These are phyloP conservation scores for Malaclemys terrapin DNA, from an alignment of 2,113 vertebrate genomes.

Conservation along the genomic window DNA sequence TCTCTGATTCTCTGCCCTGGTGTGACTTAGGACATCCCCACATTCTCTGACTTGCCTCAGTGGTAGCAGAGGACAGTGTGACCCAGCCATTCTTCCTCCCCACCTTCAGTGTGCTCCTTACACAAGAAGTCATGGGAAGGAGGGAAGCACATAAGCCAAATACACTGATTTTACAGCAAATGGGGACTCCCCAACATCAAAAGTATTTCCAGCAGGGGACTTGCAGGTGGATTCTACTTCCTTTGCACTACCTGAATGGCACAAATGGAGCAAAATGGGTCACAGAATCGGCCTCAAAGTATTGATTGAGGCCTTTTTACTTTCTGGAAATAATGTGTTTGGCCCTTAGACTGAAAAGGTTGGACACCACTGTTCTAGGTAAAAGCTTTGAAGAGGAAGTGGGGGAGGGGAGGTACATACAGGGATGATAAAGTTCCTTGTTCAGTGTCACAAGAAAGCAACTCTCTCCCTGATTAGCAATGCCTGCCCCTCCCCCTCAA, in stretches of 20 bases:
- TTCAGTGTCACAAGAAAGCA: slow-evolving; percentile 23
- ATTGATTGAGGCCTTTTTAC: neutral
- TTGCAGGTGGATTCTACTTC: neutral
- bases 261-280: neutral
- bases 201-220: neutral
- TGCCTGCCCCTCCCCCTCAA: accelerated
- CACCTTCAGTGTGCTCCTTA: neutral
- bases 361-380: neutral
- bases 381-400: neutral
- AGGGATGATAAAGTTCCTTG: slow-evolving; percentile 27
- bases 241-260: neutral
- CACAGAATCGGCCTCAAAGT: neutral
- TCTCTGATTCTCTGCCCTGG: neutral
- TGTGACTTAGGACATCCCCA: neutral
- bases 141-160: neutral
- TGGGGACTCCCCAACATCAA: neutral
- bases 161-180: neutral
- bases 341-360: neutral
- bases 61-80: neutral
- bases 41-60: neutral
- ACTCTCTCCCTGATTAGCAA: neutral
- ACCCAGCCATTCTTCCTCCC: neutral
- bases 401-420: neutral
- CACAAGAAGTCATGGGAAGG: neutral
- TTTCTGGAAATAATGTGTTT: neutral